phyloP scores from a whole-genome alignment of 1,140 invertebrate species.

The Steinernema khuongi region DNA sequence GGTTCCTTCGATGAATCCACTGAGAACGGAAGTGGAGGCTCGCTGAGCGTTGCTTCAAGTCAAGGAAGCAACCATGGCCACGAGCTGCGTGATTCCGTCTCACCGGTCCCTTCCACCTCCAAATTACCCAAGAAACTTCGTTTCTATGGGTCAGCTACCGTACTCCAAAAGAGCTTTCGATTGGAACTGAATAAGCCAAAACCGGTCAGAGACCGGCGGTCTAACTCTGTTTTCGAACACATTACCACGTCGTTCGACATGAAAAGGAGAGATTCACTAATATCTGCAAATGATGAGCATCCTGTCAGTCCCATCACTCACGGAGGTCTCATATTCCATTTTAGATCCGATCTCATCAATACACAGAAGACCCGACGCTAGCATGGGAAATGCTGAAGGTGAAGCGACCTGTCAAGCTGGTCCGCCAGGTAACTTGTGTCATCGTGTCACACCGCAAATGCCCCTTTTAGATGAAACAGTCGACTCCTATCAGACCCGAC shows the following conservation, averaged over 20 bases:
- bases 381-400: conserved; percentile 44
- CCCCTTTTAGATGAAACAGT: conserved; percentile 36
- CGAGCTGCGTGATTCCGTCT: background rate
- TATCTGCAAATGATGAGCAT: background rate
- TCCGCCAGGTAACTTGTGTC: conserved; percentile 23
- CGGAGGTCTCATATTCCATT: conserved; percentile 14
- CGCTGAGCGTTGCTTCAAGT: background rate
- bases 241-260: background rate
- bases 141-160: background rate
- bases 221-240: conserved; percentile 2
- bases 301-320: background rate
- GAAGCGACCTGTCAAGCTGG: conserved; percentile 41
- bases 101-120: background rate
- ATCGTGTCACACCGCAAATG: background rate
- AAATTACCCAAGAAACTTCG: background rate
- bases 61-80: background rate
- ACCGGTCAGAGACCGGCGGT: background rate
- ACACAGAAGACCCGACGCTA: conserved; percentile 40
- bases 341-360: conserved; percentile 37
- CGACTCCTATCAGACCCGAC: conserved; percentile 37
- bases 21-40: background rate
- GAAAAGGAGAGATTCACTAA: background rate
- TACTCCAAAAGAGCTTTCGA: conserved; percentile 2
- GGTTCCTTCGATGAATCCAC: conserved; percentile 1
- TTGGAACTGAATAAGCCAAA: background rate